Evolutionary conservation across 1,140 invertebrate species (phyloP).

Genomic region (Uloborus diversus): DNA sequence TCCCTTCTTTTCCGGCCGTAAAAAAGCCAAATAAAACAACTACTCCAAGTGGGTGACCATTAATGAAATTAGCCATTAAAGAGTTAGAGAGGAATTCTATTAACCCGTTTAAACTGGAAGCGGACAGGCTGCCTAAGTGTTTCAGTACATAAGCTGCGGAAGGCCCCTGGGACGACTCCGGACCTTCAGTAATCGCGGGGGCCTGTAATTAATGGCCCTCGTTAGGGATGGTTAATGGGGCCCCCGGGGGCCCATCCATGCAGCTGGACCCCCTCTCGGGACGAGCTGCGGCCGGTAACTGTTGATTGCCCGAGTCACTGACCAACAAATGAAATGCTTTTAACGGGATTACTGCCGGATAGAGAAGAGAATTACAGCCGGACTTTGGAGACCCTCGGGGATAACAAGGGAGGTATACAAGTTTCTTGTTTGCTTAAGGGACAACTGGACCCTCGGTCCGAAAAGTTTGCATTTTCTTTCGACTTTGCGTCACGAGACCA

Average conservation of each 20-base stretch:
- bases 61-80: conserved; percentile 57
- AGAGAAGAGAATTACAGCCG: conserved; percentile 50
- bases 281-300: conserved; percentile 52
- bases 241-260: conserved; percentile 39
- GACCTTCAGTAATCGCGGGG: conserved; percentile 53
- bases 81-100: conserved; percentile 54
- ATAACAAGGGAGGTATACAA: conserved; percentile 28
- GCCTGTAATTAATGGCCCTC: conserved; percentile 57
- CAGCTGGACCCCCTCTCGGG: conserved; percentile 19
- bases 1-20: background rate
- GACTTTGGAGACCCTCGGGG: conserved; percentile 25
- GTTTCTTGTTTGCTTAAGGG: conserved; percentile 47
- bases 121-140: conserved; percentile 28
- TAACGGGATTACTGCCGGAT: conserved; percentile 55
- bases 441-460: background rate
- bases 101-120: conserved; percentile 53
- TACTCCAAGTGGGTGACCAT: conserved; percentile 48
- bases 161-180: conserved; percentile 3
- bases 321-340: conserved; percentile 58
- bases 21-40: background rate
- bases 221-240: conserved; percentile 54
- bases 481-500: background rate
- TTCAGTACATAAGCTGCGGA: conserved; percentile 51
- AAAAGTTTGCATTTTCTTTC: conserved; percentile 20
- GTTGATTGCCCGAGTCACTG: conserved; percentile 54